These are phyloP conservation scores for Zenarchopterus dispar DNA, from an alignment of 2,797 vertebrate species.

Conservation along the genomic window DNA sequence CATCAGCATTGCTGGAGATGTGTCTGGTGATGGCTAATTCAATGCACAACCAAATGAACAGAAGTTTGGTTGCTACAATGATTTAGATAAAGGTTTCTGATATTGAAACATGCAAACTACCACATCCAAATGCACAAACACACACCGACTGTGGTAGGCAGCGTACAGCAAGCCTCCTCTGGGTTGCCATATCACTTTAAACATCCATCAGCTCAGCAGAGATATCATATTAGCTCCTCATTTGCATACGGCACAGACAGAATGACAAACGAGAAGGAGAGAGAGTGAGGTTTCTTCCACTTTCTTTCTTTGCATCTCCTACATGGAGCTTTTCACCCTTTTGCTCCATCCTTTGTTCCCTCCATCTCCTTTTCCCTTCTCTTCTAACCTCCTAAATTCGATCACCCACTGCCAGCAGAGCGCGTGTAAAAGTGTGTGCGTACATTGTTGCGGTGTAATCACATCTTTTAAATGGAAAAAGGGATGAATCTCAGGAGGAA, in stretches of 20 bases:
- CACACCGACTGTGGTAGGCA: constrained; percentile 50
- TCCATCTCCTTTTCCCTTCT: constrained; percentile 63
- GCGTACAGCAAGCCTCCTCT: constrained; percentile 58
- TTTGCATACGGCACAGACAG: constrained; percentile 77
- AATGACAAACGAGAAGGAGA: constrained; percentile 76
- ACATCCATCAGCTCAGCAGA: constrained; percentile 81
- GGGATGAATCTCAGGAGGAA: constrained; percentile 68
- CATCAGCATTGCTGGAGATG: background rate
- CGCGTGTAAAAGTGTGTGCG: constrained; percentile 51
- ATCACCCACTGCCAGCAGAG: constrained; percentile 56
- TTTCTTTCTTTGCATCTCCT: constrained; percentile 35
- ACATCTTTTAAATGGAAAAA: constrained; percentile 75
- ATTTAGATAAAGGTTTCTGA: constrained; percentile 40
- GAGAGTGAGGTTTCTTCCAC: constrained; percentile 6
- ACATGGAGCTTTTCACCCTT: constrained; percentile 54
- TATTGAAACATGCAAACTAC: constrained; percentile 29
- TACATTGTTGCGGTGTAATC: constrained; percentile 63
- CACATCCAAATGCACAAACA: constrained; percentile 30
- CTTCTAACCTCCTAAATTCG: constrained; percentile 70
- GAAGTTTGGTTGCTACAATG: constrained; percentile 8
- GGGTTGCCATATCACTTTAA: constrained; percentile 73
- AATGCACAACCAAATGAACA: background rate
- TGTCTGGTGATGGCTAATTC: background rate
- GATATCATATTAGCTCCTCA: constrained; percentile 82
- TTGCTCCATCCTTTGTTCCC: constrained; percentile 39